Base-by-base conservation (phyloP, 2,888 invertebrate genomes). In the Tenthredo amoena region DNA sequence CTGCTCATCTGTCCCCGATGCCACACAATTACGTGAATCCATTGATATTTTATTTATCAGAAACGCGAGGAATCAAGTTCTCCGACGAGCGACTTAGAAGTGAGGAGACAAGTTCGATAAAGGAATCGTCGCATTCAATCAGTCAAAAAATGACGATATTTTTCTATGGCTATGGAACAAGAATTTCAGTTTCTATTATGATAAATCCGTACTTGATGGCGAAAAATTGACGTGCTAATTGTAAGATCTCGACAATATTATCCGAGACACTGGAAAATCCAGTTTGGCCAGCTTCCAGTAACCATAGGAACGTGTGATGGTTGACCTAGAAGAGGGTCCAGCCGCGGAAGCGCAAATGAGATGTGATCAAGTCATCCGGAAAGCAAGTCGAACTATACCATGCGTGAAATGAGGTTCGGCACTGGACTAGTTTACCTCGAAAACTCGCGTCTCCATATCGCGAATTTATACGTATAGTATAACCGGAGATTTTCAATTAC, bases 341-440 rank as follows among this genome's bases (percentile, higher is more conserved):
- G 74, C 1, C 74, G 74, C 43, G 21, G 18, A 37, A 26, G 74
- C 43, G 74, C 21, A 26, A 43, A 74, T 74, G 74, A 43, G 74
- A 74, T 74, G 74, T 40, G 74, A 68, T 68, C 26, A 43, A 74
- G 37, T n/a, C 40, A 21, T 37, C 40, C 74, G 74, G 43, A 74
- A 37, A 74, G 74, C 37, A 74, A 37, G 74, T 34, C 43, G 43
- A 15, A 37, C 21, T 74, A 37, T 37, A 10, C 43, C 74, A 43
- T 55, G 55, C 74, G 43, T 74, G 74, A 74, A 74, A 74, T 74
- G 34, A 37, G 74, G 40, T 74, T 74, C 43, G 21, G 40, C 43
- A 12, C 26, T 15, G 9, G 74, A 5, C 34, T 43, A n/a, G 37
- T 37, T 34, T 34, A 7, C n/a, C n/a, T 55, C n/a, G 55, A n/a